A percentile compares a stretch with the other conserved stretches of the same genome.
phyloP scores from a whole-genome alignment of 2,888 invertebrate species.

The Stenchaetothrips biformis region DNA sequence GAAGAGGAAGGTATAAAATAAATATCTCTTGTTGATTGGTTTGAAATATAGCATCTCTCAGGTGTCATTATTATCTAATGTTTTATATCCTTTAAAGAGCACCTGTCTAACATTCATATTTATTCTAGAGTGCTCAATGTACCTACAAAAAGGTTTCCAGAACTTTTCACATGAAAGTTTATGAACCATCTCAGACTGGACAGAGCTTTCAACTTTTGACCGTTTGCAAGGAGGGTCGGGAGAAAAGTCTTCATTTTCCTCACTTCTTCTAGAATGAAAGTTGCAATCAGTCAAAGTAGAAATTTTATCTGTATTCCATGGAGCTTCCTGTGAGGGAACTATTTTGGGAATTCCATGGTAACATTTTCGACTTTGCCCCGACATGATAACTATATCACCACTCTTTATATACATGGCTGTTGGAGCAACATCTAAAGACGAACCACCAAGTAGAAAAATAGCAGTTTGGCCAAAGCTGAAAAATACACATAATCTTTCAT shows the following conservation, averaged over 20 bases:
- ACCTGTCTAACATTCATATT: conserved; percentile 95
- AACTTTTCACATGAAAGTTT: conserved; percentile 42
- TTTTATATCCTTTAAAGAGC: conserved; percentile 55
- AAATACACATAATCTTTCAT: conserved; percentile 10
- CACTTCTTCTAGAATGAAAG: background rate
- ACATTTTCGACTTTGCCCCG: conserved; percentile 71
- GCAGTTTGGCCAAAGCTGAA: conserved; percentile 91
- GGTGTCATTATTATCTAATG: conserved; percentile 41
- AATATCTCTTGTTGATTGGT: background rate
- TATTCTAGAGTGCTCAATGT: conserved; percentile 69
- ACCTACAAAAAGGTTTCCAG: conserved; percentile 57
- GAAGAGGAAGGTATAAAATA: background rate
- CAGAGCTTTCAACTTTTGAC: conserved; percentile 22
- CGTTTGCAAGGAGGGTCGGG: background rate
- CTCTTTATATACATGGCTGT: conserved; percentile 70
- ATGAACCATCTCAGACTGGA: conserved; percentile 36
- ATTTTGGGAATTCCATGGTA: conserved; percentile 95
- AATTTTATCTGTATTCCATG: conserved; percentile 49
- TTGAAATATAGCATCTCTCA: background rate
- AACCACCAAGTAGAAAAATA: conserved; percentile 87
- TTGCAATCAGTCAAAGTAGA: background rate
- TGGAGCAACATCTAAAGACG: conserved; percentile 60
- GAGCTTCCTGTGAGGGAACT: conserved; percentile 49
- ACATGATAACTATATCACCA: conserved; percentile 92
- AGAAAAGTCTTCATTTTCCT: too few species aligned